Percentiles rank a stretch among this genome's conserved stretches.
phyloP scores from a whole-genome alignment of 2,113 vertebrate species.

The Leiothrix lutea region DNA sequence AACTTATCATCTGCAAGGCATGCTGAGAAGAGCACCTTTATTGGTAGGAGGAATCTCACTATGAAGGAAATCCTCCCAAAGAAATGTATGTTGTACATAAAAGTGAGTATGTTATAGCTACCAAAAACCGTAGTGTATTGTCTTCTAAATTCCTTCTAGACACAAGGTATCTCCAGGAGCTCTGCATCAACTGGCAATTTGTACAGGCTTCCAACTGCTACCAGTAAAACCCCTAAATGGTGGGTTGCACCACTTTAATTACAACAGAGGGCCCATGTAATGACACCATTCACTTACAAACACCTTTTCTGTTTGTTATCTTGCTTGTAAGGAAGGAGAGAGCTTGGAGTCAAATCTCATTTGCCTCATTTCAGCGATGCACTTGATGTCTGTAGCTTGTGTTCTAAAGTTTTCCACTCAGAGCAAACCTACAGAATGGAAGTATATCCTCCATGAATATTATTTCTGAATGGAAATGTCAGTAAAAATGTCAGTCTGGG shows the following conservation, averaged over 20 bases:
- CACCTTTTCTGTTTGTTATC: neutral
- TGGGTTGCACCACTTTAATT: neutral
- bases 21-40: neutral
- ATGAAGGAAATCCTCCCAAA: neutral
- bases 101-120: neutral
- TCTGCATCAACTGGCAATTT: neutral
- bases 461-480: neutral
- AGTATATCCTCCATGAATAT: neutral
- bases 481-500: neutral
- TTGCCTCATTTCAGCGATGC: neutral
- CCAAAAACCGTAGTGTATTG: rapidly evolving
- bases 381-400: neutral
- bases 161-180: neutral
- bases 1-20: neutral
- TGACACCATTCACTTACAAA: neutral
- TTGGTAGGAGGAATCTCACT: neutral
- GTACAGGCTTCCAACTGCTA: neutral
- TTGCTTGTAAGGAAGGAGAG: neutral
- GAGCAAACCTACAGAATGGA: neutral
- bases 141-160: neutral
- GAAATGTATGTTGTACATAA: neutral
- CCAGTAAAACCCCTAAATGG: neutral
- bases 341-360: neutral
- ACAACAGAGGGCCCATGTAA: neutral
- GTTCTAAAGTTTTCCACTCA: neutral